Conservation (phyloP, 1,140 invertebrate genomes). For the Mesaphorura yosii region DNA sequence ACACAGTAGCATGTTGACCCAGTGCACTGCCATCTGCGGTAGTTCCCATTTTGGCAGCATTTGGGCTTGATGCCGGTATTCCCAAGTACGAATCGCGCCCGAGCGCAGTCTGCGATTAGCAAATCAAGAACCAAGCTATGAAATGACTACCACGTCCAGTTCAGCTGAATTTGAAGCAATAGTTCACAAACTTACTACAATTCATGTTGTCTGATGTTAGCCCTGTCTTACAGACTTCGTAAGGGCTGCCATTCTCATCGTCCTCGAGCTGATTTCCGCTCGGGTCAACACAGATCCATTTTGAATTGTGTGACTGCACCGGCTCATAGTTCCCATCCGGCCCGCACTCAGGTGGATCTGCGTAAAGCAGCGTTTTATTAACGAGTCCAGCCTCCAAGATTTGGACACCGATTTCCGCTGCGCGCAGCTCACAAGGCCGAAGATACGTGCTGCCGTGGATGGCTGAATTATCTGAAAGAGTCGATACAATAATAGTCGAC, state of each 20-base stretch:
- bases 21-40: conserved; percentile 16
- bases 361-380: conserved; percentile 1
- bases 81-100: conserved; percentile 7
- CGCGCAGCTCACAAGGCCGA: conserved; percentile 14
- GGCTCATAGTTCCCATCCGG: conserved; percentile 8
- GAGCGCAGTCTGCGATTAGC: conserved; percentile 23
- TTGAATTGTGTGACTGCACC: conserved; percentile 9
- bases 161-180: no score
- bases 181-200: conserved; percentile 9
- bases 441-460: not conserved
- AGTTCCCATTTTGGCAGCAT: conserved; percentile 27
- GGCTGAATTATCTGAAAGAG: not conserved
- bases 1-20: conserved; percentile 26
- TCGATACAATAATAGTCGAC: not conserved
- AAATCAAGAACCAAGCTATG: no score
- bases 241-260: no score
- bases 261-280: conserved; percentile 19
- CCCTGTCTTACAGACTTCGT: conserved; percentile 1
- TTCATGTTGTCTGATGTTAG: conserved; percentile 3
- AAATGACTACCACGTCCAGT: no score
- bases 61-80: conserved; percentile 20
- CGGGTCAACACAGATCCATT: conserved; percentile 13
- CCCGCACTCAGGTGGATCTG: conserved; percentile 16
- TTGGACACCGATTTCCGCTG: conserved; percentile 9
- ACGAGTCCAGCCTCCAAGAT: conserved; percentile 6